Percentiles rank a stretch among this genome's conserved stretches.
These are phyloP conservation scores for Trilocha varians DNA, from an alignment of 2,888 invertebrate genomes.

Conservation along the genomic window DNA sequence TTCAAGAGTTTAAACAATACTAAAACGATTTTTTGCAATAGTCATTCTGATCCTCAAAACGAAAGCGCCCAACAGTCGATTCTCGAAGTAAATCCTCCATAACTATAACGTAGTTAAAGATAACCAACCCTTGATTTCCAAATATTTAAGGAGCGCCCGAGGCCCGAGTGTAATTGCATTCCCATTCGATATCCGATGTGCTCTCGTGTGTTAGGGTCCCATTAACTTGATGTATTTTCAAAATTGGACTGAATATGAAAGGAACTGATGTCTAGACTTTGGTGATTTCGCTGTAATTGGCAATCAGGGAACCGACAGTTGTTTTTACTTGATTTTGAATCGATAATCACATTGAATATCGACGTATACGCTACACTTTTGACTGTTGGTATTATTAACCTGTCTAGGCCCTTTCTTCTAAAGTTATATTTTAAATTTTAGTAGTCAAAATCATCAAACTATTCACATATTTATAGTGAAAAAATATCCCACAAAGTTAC, in stretches of 20 bases:
- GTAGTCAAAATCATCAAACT: too few species aligned
- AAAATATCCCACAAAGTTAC: too few species aligned
- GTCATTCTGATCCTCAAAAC: constrained; percentile 1
- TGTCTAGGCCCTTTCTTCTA: too few species aligned
- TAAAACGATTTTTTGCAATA: too few species aligned
- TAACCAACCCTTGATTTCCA: constrained; percentile 25
- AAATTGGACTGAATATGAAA: constrained; percentile 5
- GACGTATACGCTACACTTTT: too few species aligned
- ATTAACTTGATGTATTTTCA: constrained; percentile 19
- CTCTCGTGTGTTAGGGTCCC: constrained; percentile 22
- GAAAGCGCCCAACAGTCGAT: constrained; percentile 7
- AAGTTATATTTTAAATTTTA: too few species aligned
- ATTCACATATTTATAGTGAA: too few species aligned
- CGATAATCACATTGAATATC: constrained; percentile 1
- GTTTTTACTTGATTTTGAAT: too few species aligned
- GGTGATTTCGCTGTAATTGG: too few species aligned
- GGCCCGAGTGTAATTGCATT: constrained; percentile 31
- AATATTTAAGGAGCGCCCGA: constrained; percentile 29
- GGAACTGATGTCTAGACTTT: background rate
- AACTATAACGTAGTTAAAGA: constrained; percentile 20
- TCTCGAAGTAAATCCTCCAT: constrained; percentile 14
- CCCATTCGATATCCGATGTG: constrained; percentile 23
- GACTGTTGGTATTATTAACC: too few species aligned
- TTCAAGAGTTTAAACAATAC: too few species aligned
- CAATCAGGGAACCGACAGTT: too few species aligned